Evolutionary conservation across 2,888 invertebrate genomes (phyloP), one percentile per base, ranked within the genome.

Genomic region (Xylocampa areola): DNA sequence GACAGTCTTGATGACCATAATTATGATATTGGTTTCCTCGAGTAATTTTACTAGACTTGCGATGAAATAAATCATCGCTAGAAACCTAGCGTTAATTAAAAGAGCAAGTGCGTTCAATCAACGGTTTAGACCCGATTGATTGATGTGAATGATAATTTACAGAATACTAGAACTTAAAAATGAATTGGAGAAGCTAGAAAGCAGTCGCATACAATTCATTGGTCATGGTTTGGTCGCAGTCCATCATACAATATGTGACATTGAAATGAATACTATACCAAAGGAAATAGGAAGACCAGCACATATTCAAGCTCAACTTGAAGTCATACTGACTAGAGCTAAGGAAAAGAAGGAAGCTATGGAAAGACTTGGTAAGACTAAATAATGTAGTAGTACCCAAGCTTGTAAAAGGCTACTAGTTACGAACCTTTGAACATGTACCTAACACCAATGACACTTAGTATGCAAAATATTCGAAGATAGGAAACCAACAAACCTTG

Each of bases 91-190:
- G n/a, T n/a, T n/a, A n/a, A n/a, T n/a, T n/a, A n/a, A n/a, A n/a
- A n/a, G n/a, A n/a, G n/a, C n/a, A n/a, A n/a, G n/a, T n/a, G n/a
- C n/a, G n/a, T n/a, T n/a, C n/a, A n/a, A n/a, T n/a, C n/a, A n/a
- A n/a, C n/a, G n/a, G n/a, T n/a, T 21, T 21, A 7, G 4, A 25
- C 2, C 4, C 25, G 2, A 8, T 14, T n/a, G 7, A n/a, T 7
- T 32, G 13, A 21, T 21, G 2, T 19, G 8, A 30, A 19, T 1
- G 7, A 23, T 11, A 3, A 4, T 36, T 76, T 77, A 27, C 58
- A 91, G 91, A 62, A 90, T 91, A 47, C 23, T 85, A 10, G 91
- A 91, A 76, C 62, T 92, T 2, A 91, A 87, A 68, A 62, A 76
- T 5, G 76, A 85, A 23, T 57, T 91, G 8, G 64, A 77, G 19